These are phyloP conservation scores for Hypotaenidia okinawae DNA, from an alignment of 2,797 vertebrate species.

Conservation along the genomic window DNA sequence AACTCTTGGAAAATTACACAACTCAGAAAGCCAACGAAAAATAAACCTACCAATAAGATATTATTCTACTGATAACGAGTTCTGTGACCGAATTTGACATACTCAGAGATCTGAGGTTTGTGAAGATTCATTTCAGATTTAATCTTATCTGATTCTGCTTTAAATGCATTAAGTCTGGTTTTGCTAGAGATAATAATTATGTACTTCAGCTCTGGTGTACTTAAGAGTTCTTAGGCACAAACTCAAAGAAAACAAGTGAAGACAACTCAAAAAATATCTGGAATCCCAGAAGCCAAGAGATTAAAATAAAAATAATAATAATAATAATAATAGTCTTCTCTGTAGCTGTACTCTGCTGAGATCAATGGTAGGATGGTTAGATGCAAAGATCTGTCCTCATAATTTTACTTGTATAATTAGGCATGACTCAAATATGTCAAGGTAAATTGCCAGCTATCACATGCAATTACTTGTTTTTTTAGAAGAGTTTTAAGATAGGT, in stretches of 20 bases:
- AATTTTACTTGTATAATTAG: constrained; percentile 11
- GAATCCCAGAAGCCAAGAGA: neutral
- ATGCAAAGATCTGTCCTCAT: neutral
- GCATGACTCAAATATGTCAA: neutral
- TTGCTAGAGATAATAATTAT: neutral
- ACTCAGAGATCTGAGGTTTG: neutral
- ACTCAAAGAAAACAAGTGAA: neutral
- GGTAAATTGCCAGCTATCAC: neutral
- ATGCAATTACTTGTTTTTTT: neutral
- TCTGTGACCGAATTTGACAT: constrained; percentile 33
- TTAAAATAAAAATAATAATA: neutral
- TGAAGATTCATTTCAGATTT: constrained; percentile 15
- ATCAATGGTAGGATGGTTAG: neutral
- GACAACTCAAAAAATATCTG: neutral
- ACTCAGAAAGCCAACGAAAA: neutral
- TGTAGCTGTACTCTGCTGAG: neutral
- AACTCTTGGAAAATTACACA: neutral
- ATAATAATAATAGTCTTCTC: neutral
- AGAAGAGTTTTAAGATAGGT: neutral
- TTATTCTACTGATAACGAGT: neutral
- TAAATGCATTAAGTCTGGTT: neutral
- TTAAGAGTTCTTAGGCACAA: neutral
- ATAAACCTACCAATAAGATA: neutral
- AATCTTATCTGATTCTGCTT: constrained; percentile 32
- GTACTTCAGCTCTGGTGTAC: neutral